Base-by-base conservation (phyloP, 2,888 invertebrate genomes). In the Morpho achilles region DNA sequence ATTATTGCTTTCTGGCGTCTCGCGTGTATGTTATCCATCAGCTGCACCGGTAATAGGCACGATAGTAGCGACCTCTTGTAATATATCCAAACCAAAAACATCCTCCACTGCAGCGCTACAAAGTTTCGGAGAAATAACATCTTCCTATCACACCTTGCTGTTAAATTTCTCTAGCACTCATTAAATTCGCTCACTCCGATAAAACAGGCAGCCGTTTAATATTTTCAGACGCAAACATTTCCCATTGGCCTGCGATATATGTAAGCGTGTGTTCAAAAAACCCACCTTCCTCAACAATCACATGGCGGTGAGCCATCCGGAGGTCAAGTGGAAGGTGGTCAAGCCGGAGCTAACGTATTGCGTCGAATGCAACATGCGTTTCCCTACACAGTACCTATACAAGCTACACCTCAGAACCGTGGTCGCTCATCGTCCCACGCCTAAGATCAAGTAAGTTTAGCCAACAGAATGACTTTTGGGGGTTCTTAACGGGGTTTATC, bases 311-410 rank as follows among this genome's bases (percentile, higher is more conserved):
- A 50, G 59, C 7, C 81, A 80, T 53, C 74, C 73, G 0, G 70
- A 75, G 7, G 46, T 66, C 7, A 57, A 67, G 0, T 60, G 60
- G 44, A 65, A 66, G 8, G 58, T 50, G 22, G 57, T 57, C 1
- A 59, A 67, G 8, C 65, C 71, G 1, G 82, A 84, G 45, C 53
- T 75, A 7, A 72, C 78, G 0, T 84, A 84, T 59, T 86, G 87
- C 49, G 84, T 86, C 0, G 87, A 86, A 55, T 87, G 87, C 22
- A 78, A 86, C 50, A 72, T 70, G 2, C 79, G 77, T 42, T 87
- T 76, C 57, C 65, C 69, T 0, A 78, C 76, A 8, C 59, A 76
- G 0, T 66, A 68, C 43, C 74, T 76, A 8, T 86, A 82, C 56
- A 71, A 69, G 43, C 66, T 70, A 0, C 87, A 86, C 58, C 60